Evolutionary conservation across 2,797 vertebrate species (phyloP), one percentile per base, ranked within the genome.

Genomic region (Rhynchonycteris naso): DNA sequence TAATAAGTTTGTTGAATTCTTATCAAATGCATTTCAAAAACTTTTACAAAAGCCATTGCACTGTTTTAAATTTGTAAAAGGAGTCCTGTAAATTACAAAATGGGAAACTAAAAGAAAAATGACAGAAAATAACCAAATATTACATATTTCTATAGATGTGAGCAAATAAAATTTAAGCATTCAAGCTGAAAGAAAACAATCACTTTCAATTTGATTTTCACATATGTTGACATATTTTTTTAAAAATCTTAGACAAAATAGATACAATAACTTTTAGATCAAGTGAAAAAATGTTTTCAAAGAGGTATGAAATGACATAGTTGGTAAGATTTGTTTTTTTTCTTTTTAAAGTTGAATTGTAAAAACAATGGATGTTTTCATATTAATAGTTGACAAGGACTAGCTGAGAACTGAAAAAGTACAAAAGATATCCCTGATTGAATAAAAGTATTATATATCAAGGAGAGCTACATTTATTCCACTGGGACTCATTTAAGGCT

Each of bases 381-480:
- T 84, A 19, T 58, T 63, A 93, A 33, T 30, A 63, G 47, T 30
- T 59, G 19, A 79, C 68, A 86, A 88, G 19, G 15, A 81, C 4
- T 35, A 83, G 2, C 24, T 75, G 61, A 16, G 50, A 84, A 90
- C 33, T 78, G 5, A 84, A 88, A 88, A 90, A 50, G 1, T 28
- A 90, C 3, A 80, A 52, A 43, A 52, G 8, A 12, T 66, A 56
- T 61, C 22, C 16, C 33, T 52, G 43, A 26, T 5, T 80, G 35
- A 78, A 71, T 66, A 84, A 78, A 96, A 79, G 9, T 5, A 75
- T 74, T 80, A 87, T 35, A n/a, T 85, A 69, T 65, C 33, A 92
- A 69, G 18, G 14, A 84, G 26, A 66, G 18, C 4, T 11, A 61
- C 2, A 21, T 18, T 88, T 92, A 79, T 38, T 85, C 65, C 79